Evolutionary conservation across 2,888 invertebrate genomes (phyloP).

Genomic region (Clusia tigrina): DNA sequence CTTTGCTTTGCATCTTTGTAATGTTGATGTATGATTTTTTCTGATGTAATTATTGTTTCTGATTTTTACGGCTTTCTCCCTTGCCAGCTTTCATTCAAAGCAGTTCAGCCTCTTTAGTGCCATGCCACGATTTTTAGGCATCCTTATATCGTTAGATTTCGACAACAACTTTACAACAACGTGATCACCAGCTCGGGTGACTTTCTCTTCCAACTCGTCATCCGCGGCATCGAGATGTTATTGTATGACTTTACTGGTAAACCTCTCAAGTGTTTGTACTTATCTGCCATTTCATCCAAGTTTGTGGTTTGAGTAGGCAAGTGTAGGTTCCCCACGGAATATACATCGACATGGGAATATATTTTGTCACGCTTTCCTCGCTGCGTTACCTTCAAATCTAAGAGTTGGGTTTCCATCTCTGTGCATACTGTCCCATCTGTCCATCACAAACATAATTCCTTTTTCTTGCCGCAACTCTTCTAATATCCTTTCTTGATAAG

Average conservation of each 20-base stretch:
- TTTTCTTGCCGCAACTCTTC: conserved; percentile 5
- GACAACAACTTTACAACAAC: conserved; percentile 37
- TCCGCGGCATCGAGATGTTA: conserved; percentile 24
- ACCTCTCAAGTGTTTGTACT: conserved; percentile 23
- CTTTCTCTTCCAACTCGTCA: too few species aligned
- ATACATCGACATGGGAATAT: conserved; percentile 7
- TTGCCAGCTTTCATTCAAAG: conserved; percentile 34
- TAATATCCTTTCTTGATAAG: conserved; percentile 18
- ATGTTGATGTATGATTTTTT: too few species aligned
- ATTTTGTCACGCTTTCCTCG: conserved; percentile 7
- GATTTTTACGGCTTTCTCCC: conserved; percentile 19
- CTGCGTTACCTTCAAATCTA: conserved; percentile 13
- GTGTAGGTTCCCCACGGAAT: conserved; percentile 17
- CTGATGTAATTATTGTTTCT: conserved; percentile 21
- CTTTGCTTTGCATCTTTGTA: conserved; percentile 28
- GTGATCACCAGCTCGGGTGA: conserved; percentile 13
- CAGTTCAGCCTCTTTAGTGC: conserved; percentile 32
- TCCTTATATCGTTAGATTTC: conserved; percentile 32
- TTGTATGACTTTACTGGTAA: conserved; percentile 23
- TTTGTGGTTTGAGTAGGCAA: conserved; percentile 19
- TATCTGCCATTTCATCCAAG: background rate
- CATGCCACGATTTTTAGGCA: conserved; percentile 39
- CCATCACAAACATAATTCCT: conserved; percentile 24
- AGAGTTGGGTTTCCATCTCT: conserved; percentile 18
- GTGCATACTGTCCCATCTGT: too few species aligned